Conservation (phyloP, 2,797 vertebrate genomes). For the Gobionotothen gibberifrons region DNA sequence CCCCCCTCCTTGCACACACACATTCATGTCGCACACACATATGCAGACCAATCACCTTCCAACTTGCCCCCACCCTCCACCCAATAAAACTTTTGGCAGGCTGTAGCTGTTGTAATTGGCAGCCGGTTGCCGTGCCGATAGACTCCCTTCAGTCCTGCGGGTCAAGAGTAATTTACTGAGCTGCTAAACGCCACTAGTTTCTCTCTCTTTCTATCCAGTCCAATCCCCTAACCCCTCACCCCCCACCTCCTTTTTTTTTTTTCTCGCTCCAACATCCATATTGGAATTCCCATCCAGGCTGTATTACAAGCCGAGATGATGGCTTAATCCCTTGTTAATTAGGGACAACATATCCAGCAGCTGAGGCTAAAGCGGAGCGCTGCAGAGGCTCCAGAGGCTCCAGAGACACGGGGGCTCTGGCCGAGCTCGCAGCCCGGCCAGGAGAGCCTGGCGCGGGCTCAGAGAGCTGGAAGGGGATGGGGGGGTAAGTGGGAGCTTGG, state of each 20-base stretch:
- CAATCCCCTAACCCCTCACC: constrained; percentile 29
- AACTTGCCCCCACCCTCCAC: constrained; percentile 70
- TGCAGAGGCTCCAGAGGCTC: constrained; percentile 63
- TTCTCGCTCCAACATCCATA: constrained; percentile 67
- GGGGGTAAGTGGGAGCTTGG: constrained; percentile 22
- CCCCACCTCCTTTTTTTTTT: constrained; percentile 5
- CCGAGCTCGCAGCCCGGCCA: constrained; percentile 71
- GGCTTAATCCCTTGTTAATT: constrained; percentile 90
- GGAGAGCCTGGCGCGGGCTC: constrained; percentile 76
- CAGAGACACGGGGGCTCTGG: constrained; percentile 75
- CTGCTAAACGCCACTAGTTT: constrained; percentile 82
- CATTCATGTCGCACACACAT: constrained; percentile 31
- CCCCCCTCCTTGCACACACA: constrained; percentile 30
- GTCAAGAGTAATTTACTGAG: constrained; percentile 90
- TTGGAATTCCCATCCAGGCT: constrained; percentile 86
- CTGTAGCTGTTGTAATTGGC: constrained; percentile 85
- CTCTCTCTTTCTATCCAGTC: constrained; percentile 62
- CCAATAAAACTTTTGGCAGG: constrained; percentile 87
- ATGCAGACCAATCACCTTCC: constrained; percentile 63
- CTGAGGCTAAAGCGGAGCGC: constrained; percentile 80
- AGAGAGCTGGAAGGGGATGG: constrained; percentile 68
- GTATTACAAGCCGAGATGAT: constrained; percentile 86
- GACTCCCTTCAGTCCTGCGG: constrained; percentile 82
- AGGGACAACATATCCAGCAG: constrained; percentile 87
- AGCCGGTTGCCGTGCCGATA: constrained; percentile 82